Evolutionary conservation across 2,113 vertebrate genomes (phyloP).

Genomic region (Rhineura floridana): DNA sequence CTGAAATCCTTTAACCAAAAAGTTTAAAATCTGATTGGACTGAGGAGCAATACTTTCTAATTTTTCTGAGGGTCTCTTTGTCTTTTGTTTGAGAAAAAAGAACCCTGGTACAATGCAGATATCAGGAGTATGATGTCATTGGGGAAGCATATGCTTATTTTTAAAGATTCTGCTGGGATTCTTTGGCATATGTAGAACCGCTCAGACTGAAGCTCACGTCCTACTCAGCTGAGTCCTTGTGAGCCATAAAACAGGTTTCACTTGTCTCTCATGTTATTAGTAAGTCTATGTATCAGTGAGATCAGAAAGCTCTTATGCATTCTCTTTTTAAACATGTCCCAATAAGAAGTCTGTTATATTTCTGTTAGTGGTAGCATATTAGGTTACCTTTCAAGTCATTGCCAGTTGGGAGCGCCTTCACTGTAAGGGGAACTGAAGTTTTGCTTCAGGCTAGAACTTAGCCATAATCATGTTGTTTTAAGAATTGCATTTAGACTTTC

Average conservation of each 20-base stretch:
- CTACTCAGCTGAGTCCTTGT: slow-evolving; percentile 78
- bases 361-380: slow-evolving; percentile 71
- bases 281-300: slow-evolving; percentile 77
- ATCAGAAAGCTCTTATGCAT: slow-evolving; percentile 76
- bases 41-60: slow-evolving; percentile 53
- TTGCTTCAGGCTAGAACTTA: slow-evolving; percentile 71
- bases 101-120: slow-evolving; percentile 64
- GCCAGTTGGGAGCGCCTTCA: slow-evolving; percentile 74
- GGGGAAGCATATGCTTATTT: slow-evolving; percentile 81
- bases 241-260: slow-evolving; percentile 84
- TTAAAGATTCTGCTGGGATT: slow-evolving; percentile 81
- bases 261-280: slow-evolving; percentile 73
- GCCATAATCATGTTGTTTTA: slow-evolving; percentile 78
- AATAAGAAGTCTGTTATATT: slow-evolving; percentile 81
- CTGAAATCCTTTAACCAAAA: slow-evolving; percentile 53
- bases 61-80: slow-evolving; percentile 66
- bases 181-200: slow-evolving; percentile 73
- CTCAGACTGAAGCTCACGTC: slow-evolving; percentile 76
- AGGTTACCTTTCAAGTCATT: slow-evolving; percentile 82
- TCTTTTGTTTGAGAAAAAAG: slow-evolving; percentile 52
- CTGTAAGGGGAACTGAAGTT: slow-evolving; percentile 67
- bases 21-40: slow-evolving; percentile 47
- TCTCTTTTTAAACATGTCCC: slow-evolving; percentile 70
- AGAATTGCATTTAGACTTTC: slow-evolving; percentile 77
- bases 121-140: slow-evolving; percentile 75